A percentile compares a stretch with the other conserved stretches of the same genome.
Conservation (phyloP, 2,113 vertebrate genomes). For the Pteronura brasiliensis region DNA sequence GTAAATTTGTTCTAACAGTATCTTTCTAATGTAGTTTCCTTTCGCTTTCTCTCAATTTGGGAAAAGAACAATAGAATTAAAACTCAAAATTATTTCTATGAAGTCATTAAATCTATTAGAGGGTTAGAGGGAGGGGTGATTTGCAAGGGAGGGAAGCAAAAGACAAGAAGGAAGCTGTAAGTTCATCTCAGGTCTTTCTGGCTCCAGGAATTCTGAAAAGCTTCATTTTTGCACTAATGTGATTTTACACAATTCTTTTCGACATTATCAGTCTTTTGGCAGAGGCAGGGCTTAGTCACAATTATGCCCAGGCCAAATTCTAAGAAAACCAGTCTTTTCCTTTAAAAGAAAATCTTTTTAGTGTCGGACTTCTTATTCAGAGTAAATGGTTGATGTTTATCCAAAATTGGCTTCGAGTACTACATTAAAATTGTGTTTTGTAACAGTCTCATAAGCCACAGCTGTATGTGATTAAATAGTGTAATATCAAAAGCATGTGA, state of each 20-base stretch:
- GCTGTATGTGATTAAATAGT: slow-evolving; percentile 86
- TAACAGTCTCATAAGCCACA: slow-evolving; percentile 84
- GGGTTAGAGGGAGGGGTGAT: neutral
- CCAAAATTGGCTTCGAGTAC: slow-evolving; percentile 79
- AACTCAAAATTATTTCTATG: slow-evolving; percentile 46
- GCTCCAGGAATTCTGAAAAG: slow-evolving; percentile 73
- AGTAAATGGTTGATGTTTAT: slow-evolving; percentile 81
- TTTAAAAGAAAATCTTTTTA: slow-evolving; percentile 74
- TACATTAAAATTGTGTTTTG: slow-evolving; percentile 83
- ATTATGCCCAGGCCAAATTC: slow-evolving; percentile 70
- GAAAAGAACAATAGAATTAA: slow-evolving; percentile 24
- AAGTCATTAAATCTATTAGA: slow-evolving; percentile 39
- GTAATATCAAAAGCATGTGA: slow-evolving; percentile 88
- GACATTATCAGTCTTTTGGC: slow-evolving; percentile 79
- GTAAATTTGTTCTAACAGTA: neutral
- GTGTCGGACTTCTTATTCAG: slow-evolving; percentile 76
- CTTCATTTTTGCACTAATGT: slow-evolving; percentile 75
- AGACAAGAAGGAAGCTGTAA: slow-evolving; percentile 19
- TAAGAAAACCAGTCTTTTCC: slow-evolving; percentile 72
- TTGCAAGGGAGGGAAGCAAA: neutral
- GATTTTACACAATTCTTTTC: slow-evolving; percentile 82
- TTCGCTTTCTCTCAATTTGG: neutral
- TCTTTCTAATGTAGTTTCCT: slow-evolving; percentile 22
- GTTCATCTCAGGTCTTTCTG: slow-evolving; percentile 81
- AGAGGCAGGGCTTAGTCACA: slow-evolving; percentile 67